Evolutionary conservation across 2,797 vertebrate genomes (phyloP), one percentile per base, ranked within the genome.

Genomic region (Schizopygopsis pylzovi): DNA sequence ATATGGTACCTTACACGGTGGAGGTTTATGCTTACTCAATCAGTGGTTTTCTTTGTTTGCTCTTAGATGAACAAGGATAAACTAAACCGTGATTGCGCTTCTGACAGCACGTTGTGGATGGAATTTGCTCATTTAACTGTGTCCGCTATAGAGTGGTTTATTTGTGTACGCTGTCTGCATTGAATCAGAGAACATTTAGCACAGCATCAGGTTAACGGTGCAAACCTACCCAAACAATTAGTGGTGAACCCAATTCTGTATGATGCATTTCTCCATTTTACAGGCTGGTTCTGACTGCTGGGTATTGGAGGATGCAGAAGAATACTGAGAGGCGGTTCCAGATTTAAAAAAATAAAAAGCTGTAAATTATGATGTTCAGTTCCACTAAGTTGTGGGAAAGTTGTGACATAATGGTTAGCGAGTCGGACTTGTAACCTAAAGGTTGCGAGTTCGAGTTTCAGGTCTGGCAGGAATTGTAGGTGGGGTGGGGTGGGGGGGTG

Each of bases 31-130:
- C 76, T 75, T 85, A 75, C 78, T 75, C 79, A 85, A 85, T 85
- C 84, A 81, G 78, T 47, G 56, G 68, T 28, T 82, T 68, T 81
- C 54, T 85, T 61, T 67, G 33, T 81, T 85, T 73, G 79, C 78
- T 75, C 56, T 67, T 81, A 73, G 71, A 81, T 80, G 71, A 85
- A 85, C 33, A 85, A 67, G 70, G 52, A 41, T 85, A 85, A 85
- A 85, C 84, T 52, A 76, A 80, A 85, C 68, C 59, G 16, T 85
- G 84, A 85, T 85, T 81, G 78, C 70, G 13, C 73, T 68, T 84
- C 37, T 67, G 59, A 45, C 75, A 54, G 49, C 75, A 79, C 65
- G 37, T 79, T 54, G 65, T 59, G 25, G 25, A 56, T 61, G 41
- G 71, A 63, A 83, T 75, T 47, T 2, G 10, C 49, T 82, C 25